Percentiles rank a stretch among this genome's conserved stretches.
Conservation (phyloP, 2,797 vertebrate genomes). For the Euphonia xanthogaster region DNA sequence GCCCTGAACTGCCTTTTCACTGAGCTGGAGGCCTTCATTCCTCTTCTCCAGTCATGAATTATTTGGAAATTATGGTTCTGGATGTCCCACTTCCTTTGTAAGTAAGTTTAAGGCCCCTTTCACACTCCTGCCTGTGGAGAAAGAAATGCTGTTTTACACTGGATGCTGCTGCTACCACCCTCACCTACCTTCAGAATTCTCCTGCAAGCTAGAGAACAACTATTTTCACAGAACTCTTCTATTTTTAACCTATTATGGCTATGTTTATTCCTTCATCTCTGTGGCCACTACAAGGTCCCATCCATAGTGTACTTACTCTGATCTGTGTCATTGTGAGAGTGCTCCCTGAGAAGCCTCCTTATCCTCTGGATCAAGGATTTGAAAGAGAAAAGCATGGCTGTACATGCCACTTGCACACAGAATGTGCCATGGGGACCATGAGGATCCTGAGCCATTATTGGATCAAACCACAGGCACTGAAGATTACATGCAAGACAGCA, state of each 20-base stretch:
- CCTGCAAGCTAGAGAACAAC: neutral
- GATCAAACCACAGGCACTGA: neutral
- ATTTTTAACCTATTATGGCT: neutral
- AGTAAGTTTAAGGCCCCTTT: neutral
- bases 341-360: neutral
- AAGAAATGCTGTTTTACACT: neutral
- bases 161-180: neutral
- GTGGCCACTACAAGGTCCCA: neutral
- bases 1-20: neutral
- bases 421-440: neutral
- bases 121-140: neutral
- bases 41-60: neutral
- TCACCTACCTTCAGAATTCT: neutral
- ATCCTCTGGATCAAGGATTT: neutral
- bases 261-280: neutral
- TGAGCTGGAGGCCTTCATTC: neutral
- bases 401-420: rapidly evolving
- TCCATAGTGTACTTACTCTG: neutral
- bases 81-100: neutral
- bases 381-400: neutral
- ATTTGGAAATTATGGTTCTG: neutral
- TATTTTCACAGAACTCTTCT: neutral
- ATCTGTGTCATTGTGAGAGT: neutral
- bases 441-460: rapidly evolving
- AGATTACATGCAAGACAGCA: neutral